Conservation (phyloP, 1,140 invertebrate species). For the Drosophila pachea region DNA sequence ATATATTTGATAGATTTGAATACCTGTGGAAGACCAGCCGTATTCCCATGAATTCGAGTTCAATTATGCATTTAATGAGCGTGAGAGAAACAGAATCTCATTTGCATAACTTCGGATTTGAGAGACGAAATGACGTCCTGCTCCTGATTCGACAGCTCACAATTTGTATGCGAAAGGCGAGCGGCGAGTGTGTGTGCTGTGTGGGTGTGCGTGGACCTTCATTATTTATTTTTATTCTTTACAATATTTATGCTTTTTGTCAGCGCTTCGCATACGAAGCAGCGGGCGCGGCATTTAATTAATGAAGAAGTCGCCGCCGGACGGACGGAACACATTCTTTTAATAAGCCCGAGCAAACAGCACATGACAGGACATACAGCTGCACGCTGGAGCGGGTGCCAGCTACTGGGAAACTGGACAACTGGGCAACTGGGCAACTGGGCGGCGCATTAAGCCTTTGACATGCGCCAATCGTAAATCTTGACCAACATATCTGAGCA, state of each 20-base stretch:
- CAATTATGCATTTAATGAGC: conserved; percentile 28
- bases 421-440: not conserved
- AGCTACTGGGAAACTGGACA: conserved; percentile 1
- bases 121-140: conserved; percentile 14
- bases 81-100: conserved; percentile 17
- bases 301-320: conserved; percentile 62
- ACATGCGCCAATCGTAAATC: conserved; percentile 78
- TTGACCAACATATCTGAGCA: conserved; percentile 77
- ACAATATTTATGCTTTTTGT: conserved; percentile 75
- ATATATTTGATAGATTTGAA: too few species aligned
- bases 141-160: conserved; percentile 26
- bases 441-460: conserved; percentile 72
- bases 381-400: not conserved
- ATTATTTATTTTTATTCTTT: conserved; percentile 76
- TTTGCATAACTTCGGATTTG: conserved; percentile 57
- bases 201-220: conserved; percentile 15
- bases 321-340: conserved; percentile 21
- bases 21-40: too few species aligned
- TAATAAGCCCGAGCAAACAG: conserved; percentile 71
- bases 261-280: conserved; percentile 63
- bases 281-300: conserved; percentile 63
- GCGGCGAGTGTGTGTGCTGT: conserved; percentile 19
- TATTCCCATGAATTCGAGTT: conserved; percentile 25
- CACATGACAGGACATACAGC: conserved; percentile 33
- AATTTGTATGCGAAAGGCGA: conserved; percentile 66